Evolutionary conservation across 2,113 vertebrate species (phyloP), one percentile per base, ranked within the genome.

Genomic region (Paraplagusia blochii): DNA sequence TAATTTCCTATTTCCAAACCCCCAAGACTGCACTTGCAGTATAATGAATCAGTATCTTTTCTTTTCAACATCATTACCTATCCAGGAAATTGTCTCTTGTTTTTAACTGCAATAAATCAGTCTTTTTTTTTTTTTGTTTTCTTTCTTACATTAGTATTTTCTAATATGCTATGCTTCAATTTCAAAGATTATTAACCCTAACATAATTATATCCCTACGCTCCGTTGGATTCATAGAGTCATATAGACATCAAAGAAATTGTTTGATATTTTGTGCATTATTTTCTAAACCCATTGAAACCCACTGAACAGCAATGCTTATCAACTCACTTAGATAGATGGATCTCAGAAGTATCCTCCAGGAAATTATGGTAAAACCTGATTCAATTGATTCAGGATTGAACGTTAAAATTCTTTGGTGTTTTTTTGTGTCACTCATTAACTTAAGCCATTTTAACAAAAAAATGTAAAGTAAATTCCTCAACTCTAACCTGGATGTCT

Each of bases 21-120:
- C 74, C 61, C 46, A 47, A 54, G 62, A 56, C 74, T 72, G 67
- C 53, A 52, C 7, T 70, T 66, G 39, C 57, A 49, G 46, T 48
- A 53, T 74, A 75, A 80, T 72, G 55, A 84, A 76, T 75, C 56
- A 16, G 45, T 59, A 66, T 66, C 71, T 6, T 44, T 72, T 76
- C 57, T 69, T 71, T 56, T 59, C 46, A 52, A 17, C 52, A 19
- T 60, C 38, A 22, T 1, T 36, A 19, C 44, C 50, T 54, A 53
- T 56, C 64, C 29, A 62, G 33, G 29, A 76, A 79, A 72, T 62
- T 62, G 15, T 59, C 47, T 42, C 46, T 40, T 9, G 47, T 70
- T 64, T 61, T 73, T 33, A 58, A 45, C 67, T 54, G 58, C 40
- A 58, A 43, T 67, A 57, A 53, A 40, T 36, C 48, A 9, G 54